Evolutionary conservation across 2,888 invertebrate species (phyloP).

Genomic region (Congeria kusceri): DNA sequence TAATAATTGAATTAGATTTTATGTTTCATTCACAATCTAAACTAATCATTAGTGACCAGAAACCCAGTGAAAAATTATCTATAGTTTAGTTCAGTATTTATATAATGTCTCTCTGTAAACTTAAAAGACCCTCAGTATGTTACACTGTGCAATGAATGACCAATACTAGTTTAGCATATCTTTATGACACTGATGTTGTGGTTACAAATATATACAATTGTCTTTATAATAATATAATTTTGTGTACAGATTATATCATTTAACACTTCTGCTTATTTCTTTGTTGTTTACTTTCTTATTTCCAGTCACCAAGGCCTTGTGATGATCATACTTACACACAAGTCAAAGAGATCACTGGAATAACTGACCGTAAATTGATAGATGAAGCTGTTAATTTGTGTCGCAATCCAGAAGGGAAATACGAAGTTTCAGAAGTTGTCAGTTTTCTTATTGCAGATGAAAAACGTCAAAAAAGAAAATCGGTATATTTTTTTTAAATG

Average conservation of each 20-base stretch:
- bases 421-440: slow-evolving; percentile 83
- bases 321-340: slow-evolving; percentile 65
- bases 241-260: not conserved
- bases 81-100: too few relatives aligned
- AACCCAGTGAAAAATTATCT: too few relatives aligned
- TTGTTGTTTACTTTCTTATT: not conserved
- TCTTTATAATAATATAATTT: too few relatives aligned
- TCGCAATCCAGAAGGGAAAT: slow-evolving; percentile 79
- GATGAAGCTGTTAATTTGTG: slow-evolving; percentile 83
- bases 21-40: too few relatives aligned
- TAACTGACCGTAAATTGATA: slow-evolving; percentile 78
- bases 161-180: too few relatives aligned
- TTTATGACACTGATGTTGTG: too few relatives aligned
- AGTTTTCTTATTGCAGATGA: slow-evolving; percentile 79
- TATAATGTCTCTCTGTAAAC: too few relatives aligned
- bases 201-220: too few relatives aligned
- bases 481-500: not conserved
- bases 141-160: too few relatives aligned
- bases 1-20: too few relatives aligned
- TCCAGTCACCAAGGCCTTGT: slow-evolving; percentile 39
- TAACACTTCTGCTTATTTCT: not conserved
- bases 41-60: too few relatives aligned
- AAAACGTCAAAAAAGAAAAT: not conserved
- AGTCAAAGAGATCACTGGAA: slow-evolving; percentile 81
- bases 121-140: too few relatives aligned